Base-by-base conservation (phyloP, 2,113 vertebrate genomes). In the Syngnathoides biaculeatus region DNA sequence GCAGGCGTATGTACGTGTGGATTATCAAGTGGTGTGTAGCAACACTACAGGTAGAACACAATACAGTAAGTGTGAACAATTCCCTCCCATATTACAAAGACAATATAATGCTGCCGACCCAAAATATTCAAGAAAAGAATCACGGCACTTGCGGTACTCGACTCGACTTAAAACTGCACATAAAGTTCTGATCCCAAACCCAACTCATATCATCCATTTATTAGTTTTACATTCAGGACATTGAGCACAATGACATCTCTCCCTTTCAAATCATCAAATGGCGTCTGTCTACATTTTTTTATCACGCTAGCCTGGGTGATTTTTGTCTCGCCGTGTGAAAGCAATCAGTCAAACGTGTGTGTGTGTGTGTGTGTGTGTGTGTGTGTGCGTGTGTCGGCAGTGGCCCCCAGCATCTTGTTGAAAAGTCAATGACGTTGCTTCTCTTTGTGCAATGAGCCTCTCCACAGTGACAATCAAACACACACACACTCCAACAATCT, bases 361-460 rank as follows among this genome's bases (percentile, higher is more conserved):
- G 24, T 43, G 42, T 30, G 60, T 67, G 43, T 81, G 62, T 72
- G 19, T 65, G 27, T 64, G 56, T 53, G 22, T 13, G 26, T 69
- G 52, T 39, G 53, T 39, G 53, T 67, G 48, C 78, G 59, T 72
- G 20, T 65, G 38, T 65, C 30, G 67, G 50, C 72, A 64, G 58
- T 74, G 73, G 78, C 84, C 75, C 71, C 68, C 67, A 77, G 78
- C 79, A 77, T 57, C 73, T 72, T 80, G 72, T 75, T 84, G 79
- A 82, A 71, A 77, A 86, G 75, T 76, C 82, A 73, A 68, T 80
- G 76, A 83, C 72, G 72, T 68, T 77, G 69, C 70, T 3, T 53
- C 73, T 80, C 74, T 72, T 79, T 76, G 59, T 79, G 80, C 73
- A 82, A 69, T 72, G 43, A 57, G 58, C 73, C 50, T 75, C 59